Base-by-base conservation (phyloP, 2,113 vertebrate genomes). In the Corvus hawaiiensis region DNA sequence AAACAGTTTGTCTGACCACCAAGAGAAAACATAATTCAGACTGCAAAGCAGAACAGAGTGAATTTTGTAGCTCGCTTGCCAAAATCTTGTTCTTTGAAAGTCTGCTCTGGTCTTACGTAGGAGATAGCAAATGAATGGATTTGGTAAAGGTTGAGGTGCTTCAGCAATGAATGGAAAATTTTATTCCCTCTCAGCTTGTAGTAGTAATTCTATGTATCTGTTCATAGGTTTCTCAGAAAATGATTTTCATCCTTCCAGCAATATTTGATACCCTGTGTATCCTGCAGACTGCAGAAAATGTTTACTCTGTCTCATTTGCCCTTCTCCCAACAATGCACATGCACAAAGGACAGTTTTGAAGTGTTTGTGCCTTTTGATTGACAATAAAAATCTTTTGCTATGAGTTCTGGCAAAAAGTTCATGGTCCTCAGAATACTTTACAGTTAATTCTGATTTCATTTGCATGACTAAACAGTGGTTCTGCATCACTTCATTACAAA, bases 391-490 rank as follows among this genome's bases (percentile, higher is more conserved):
- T 84, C 56, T 88, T 77, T 87, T 59, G 59, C 63, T 86, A 26
- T 56, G 82, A 81, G 48, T 90, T 94, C 92, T 96, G 85, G 88
- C 88, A 75, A 88, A 90, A 84, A 49, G 61, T 76, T 87, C 71
- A 5, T 11, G 39, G 66, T 90, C 52, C 63, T 63, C 64, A 78
- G 76, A 81, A 96, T 58, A 72, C 44, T 90, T 75, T 90, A 72
- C 82, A 58, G 82, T 84, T 91, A 93, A 95, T 71, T 90, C 35
- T 90, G 54, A 32, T 93, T 95, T 94, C 55, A 90, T 94, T 96
- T 96, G 81, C 84, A 90, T 90, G 86, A 93, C 81, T 76, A 82
- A 96, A 91, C 59, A 62, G 79, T 79, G 87, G 75, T 93, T 97
- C 78, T 90, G 93, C 75, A 88, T 71, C 9, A 3, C 61, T 91